Conservation (phyloP, 2,888 invertebrate genomes). For the Griposia aprilina region DNA sequence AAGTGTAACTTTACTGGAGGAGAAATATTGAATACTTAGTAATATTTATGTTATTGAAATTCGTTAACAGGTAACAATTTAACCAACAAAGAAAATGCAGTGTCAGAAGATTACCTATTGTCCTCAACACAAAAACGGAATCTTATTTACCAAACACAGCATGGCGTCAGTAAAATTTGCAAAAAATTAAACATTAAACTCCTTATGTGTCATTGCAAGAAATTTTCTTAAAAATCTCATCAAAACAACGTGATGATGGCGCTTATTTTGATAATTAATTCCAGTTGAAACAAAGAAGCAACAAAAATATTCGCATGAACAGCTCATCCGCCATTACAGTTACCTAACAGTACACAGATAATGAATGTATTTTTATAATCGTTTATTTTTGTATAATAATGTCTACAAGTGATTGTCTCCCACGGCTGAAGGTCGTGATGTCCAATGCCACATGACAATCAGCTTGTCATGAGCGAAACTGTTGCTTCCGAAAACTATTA, state of each 20-base stretch:
- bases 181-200: conserved; percentile 10
- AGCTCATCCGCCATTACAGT: conserved; percentile 44
- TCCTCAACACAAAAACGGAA: conserved; percentile 15
- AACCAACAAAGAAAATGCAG: conserved; percentile 20
- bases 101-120: conserved; percentile 11
- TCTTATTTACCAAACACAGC: conserved; percentile 11
- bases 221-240: conserved; percentile 16
- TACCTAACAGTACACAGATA: conserved; percentile 32
- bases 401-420: conserved; percentile 57
- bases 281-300: conserved; percentile 25
- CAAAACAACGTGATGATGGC: conserved; percentile 17
- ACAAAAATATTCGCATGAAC: conserved; percentile 27
- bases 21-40: neutral
- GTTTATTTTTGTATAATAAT: conserved; percentile 34
- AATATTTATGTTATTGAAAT: neutral
- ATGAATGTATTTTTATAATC: conserved; percentile 53
- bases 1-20: too few species aligned
- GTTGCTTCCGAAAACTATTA: conserved; percentile 71
- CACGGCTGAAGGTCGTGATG: conserved; percentile 70
- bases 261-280: conserved; percentile 33
- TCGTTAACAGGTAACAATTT: conserved; percentile 3
- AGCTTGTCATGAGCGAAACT: conserved; percentile 66
- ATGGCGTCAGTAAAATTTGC: conserved; percentile 19
- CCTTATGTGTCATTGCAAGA: neutral
- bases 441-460: conserved; percentile 71